These are phyloP conservation scores for Agrotis puta DNA, from an alignment of 2,888 invertebrate genomes.

Conservation along the genomic window DNA sequence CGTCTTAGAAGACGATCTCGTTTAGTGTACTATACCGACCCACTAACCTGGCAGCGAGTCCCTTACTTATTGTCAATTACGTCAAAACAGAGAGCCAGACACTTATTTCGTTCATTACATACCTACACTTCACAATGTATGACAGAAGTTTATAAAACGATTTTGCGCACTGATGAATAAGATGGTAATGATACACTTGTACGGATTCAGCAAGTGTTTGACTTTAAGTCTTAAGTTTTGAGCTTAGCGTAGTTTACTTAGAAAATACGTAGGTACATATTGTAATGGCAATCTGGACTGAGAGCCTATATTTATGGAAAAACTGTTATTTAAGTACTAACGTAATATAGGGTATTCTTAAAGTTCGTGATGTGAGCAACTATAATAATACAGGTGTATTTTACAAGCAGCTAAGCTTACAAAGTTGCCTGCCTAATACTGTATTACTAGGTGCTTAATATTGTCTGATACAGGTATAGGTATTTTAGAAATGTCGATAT, in stretches of 20 bases:
- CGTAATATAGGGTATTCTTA: conserved; percentile 46
- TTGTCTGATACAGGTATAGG: conserved; percentile 74
- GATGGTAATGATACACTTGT: conserved; percentile 26
- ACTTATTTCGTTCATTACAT: conserved; percentile 45
- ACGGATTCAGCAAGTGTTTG: conserved; percentile 31
- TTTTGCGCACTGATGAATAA: conserved; percentile 30
- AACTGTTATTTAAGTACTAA: conserved; percentile 42
- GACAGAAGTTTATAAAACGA: conserved; percentile 32
- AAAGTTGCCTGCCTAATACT: conserved; percentile 65
- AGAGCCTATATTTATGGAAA: conserved; percentile 36
- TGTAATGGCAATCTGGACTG: too few relatives aligned
- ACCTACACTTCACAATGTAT: conserved; percentile 25
- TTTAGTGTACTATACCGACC: conserved; percentile 73
- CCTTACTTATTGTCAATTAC: conserved; percentile 72
- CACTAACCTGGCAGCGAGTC: conserved; percentile 70
- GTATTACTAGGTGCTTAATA: conserved; percentile 70
- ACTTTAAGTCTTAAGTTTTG: conserved; percentile 31
- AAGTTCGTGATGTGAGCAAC: conserved; percentile 52
- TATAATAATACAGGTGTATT: conserved; percentile 53
- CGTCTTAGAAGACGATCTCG: conserved; percentile 77
- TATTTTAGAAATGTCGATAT: conserved; percentile 84
- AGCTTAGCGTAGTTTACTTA: conserved; percentile 24
- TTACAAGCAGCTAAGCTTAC: conserved; percentile 51
- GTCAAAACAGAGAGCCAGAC: conserved; percentile 57
- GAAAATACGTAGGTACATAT: conserved; percentile 16